A percentile compares a stretch with the other conserved stretches of the same genome.
phyloP scores from a whole-genome alignment of 2,888 invertebrate species.

The Drosophila emarginata region DNA sequence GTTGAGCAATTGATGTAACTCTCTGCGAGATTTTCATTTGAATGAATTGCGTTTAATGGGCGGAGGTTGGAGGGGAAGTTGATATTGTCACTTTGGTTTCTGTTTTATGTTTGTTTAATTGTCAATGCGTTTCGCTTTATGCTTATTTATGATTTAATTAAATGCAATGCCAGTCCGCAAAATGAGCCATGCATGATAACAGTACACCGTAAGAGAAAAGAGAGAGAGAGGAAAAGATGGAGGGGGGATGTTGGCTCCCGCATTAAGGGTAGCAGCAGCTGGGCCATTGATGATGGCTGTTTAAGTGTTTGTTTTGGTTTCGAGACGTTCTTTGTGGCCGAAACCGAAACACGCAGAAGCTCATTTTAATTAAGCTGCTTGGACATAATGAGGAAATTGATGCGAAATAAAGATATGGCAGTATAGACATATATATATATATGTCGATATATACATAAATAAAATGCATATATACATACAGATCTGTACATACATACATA shows the following conservation, averaged over 20 bases:
- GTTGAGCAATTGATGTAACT: slow-evolving; percentile 66
- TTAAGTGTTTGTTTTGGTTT: slow-evolving; percentile 68
- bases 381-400: slow-evolving; percentile 45
- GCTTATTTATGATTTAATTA: slow-evolving; percentile 78
- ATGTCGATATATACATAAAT: neutral
- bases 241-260: slow-evolving; percentile 13
- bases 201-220: neutral
- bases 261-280: slow-evolving; percentile 23
- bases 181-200: slow-evolving; percentile 52
- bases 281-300: slow-evolving; percentile 36
- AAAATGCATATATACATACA: neutral
- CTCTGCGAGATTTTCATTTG: slow-evolving; percentile 23
- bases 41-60: neutral
- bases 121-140: slow-evolving; percentile 69
- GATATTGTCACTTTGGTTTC: slow-evolving; percentile 55
- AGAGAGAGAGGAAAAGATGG: neutral
- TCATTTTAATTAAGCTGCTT: slow-evolving; percentile 50
- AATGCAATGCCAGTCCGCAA: slow-evolving; percentile 60
- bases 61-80: neutral
- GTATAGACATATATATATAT: neutral
- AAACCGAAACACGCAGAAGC: slow-evolving; percentile 35
- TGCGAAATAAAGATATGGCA: slow-evolving; percentile 14
- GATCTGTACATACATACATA: neutral
- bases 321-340: slow-evolving; percentile 54
- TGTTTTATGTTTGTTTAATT: slow-evolving; percentile 78